Percentiles rank a stretch among this genome's conserved stretches.
phyloP scores from a whole-genome alignment of 2,888 invertebrate species.

The Diloba caeruleocephala region DNA sequence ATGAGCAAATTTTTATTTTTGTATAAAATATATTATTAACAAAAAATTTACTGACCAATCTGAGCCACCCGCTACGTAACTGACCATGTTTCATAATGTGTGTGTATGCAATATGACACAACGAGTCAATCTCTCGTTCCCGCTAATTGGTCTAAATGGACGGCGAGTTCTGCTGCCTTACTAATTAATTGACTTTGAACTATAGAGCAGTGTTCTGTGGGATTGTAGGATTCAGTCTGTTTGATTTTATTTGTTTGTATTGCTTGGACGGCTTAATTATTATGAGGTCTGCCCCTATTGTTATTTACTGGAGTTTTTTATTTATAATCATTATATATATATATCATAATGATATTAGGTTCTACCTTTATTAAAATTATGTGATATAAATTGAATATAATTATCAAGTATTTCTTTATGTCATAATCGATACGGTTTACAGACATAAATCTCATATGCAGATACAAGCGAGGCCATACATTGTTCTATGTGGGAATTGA shows the following conservation, averaged over 20 bases:
- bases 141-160: constrained; percentile 59
- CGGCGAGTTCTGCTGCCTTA: constrained; percentile 21
- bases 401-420: no score
- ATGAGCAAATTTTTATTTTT: no score
- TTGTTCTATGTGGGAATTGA: no score
- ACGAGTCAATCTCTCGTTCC: constrained; percentile 42
- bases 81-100: background rate
- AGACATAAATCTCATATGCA: no score
- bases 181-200: constrained; percentile 56
- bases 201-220: constrained; percentile 6
- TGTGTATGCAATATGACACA: constrained; percentile 19
- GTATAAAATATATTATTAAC: no score
- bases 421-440: no score
- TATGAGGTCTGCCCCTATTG: background rate
- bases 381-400: no score
- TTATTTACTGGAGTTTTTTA: background rate
- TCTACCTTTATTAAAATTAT: no score
- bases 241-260: constrained; percentile 30
- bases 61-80: background rate
- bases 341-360: no score
- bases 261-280: background rate
- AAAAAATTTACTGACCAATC: no score
- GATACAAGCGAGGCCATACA: no score
- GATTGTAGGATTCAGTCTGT: constrained; percentile 7
- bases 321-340: no score